Percentiles rank a stretch among this genome's conserved stretches.
These are phyloP conservation scores for Holothuria leucospilota DNA, from an alignment of 53 echinoderm and acorn worm species.

Conservation along the genomic window DNA sequence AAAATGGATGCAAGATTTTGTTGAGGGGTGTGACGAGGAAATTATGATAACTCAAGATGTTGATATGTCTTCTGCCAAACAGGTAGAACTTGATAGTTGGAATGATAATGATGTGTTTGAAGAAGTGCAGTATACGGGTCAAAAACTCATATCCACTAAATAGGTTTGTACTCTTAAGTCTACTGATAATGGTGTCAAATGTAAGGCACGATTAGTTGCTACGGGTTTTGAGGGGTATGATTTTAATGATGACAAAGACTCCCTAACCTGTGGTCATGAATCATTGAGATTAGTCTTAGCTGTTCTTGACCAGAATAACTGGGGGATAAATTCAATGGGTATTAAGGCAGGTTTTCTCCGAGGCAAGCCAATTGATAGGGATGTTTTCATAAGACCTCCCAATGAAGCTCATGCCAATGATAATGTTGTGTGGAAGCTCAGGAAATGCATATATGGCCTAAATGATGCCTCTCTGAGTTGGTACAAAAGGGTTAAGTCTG, in stretches of 20 bases:
- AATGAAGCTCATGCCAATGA: conserved; percentile 28
- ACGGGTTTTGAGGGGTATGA: too few relatives aligned
- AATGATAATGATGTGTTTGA: conserved; percentile 32
- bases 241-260: too few relatives aligned
- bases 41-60: conserved; percentile 35
- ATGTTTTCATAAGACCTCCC: conserved; percentile 44
- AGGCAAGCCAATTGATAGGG: conserved; percentile 36
- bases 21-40: conserved; percentile 41
- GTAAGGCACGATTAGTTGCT: conserved; percentile 36
- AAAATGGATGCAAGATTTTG: too few relatives aligned
- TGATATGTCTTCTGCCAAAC: conserved; percentile 34
- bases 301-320: conserved; percentile 32
- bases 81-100: conserved; percentile 39
- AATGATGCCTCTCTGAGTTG: conserved; percentile 48
- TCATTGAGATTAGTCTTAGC: too few relatives aligned
- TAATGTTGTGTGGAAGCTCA: too few relatives aligned
- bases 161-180: conserved; percentile 46
- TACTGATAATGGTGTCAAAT: conserved; percentile 28
- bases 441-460: conserved; percentile 54
- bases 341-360: conserved; percentile 40
- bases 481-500: conserved; percentile 37
- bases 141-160: conserved; percentile 29
- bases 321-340: conserved; percentile 33
- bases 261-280: too few relatives aligned
- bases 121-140: conserved; percentile 45